These are phyloP conservation scores for Tetragonula carbonaria DNA, from an alignment of 2,888 invertebrate genomes.

Conservation along the genomic window DNA sequence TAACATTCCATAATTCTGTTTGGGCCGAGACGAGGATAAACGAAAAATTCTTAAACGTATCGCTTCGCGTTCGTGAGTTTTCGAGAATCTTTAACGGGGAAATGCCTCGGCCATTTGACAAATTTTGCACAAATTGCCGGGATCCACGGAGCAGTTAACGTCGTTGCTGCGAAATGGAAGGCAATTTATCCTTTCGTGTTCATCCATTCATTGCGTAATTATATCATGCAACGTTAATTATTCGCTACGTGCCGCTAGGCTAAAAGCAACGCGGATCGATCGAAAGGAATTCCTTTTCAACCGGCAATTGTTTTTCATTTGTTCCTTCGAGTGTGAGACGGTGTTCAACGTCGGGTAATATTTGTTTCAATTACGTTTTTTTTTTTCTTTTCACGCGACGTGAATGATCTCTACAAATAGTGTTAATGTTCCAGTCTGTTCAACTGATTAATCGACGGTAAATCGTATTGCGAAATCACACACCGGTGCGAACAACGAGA, in stretches of 20 bases:
- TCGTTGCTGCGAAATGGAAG: conserved; percentile 49
- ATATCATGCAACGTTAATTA: conserved; percentile 48
- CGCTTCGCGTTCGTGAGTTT: not conserved
- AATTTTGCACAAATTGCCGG: conserved; percentile 57
- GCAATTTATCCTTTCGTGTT: conserved; percentile 57
- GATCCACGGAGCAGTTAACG: conserved; percentile 51
- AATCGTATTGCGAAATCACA: not conserved
- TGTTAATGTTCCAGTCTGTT: not conserved
- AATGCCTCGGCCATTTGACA: conserved; percentile 35
- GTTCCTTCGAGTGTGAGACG: not conserved
- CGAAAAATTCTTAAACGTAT: not conserved
- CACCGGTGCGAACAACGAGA: not conserved
- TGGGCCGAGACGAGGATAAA: not conserved
- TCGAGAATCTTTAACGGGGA: not conserved
- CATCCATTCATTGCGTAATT: conserved; percentile 45
- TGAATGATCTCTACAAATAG: not conserved
- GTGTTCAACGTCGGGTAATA: not conserved
- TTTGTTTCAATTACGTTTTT: not conserved
- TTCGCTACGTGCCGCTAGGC: not conserved
- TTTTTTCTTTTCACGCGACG: too few relatives aligned
- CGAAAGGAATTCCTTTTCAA: not conserved
- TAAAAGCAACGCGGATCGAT: not conserved
- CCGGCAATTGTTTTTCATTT: not conserved
- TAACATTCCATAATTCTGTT: not conserved
- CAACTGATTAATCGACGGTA: not conserved